Evolutionary conservation across 2,113 vertebrate genomes (phyloP).

Genomic region (Spizaetus ornatus): DNA sequence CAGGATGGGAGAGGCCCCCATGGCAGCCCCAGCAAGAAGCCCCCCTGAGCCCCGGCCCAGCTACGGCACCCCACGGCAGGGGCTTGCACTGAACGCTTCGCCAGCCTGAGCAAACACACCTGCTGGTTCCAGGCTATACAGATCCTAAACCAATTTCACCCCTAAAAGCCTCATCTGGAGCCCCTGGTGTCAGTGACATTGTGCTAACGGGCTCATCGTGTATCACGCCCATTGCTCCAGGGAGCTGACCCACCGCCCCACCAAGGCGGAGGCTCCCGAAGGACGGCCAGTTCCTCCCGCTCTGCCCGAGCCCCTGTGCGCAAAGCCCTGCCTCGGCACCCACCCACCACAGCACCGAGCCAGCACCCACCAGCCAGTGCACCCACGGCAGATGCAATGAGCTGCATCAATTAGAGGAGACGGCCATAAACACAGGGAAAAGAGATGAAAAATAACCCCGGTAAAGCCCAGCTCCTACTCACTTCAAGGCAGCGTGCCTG

Average conservation of each 20-base stretch:
- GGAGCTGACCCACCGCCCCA: neutral
- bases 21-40: neutral
- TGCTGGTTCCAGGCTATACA: neutral
- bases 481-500: neutral
- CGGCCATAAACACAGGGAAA: neutral
- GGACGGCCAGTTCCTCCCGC: neutral
- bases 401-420: neutral
- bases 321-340: neutral
- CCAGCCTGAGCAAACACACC: neutral
- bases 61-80: rapidly evolving
- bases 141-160: neutral
- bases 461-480: neutral
- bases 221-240: neutral
- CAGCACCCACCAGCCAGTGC: neutral
- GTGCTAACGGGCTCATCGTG: neutral
- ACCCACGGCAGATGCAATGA: neutral
- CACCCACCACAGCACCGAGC: neutral
- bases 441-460: neutral
- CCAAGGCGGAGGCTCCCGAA: neutral
- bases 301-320: neutral
- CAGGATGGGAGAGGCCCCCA: neutral
- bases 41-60: neutral
- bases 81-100: neutral
- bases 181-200: neutral
- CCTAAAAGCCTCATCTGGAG: neutral